Base-by-base conservation (phyloP, 2,113 vertebrate genomes). In the Gadus chalcogrammus region DNA sequence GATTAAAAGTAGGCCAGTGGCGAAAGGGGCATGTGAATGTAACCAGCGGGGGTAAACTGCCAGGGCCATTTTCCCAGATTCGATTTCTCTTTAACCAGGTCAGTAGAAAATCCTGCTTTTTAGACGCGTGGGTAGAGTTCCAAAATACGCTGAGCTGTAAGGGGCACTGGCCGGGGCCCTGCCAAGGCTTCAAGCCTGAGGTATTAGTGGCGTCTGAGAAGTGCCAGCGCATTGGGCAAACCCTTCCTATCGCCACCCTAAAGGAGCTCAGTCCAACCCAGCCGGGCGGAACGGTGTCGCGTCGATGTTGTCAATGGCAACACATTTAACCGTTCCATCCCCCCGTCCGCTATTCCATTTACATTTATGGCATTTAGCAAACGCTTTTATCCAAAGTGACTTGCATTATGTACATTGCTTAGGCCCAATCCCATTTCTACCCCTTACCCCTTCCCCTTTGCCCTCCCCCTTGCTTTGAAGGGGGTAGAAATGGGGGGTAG, bases 51-150 rank as follows among this genome's bases (percentile, higher is more conserved):
- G 89, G 86, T 88, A 85, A 83, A 88, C 83, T 82, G 77, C 64
- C 75, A 80, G 80, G 80, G 80, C 79, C 75, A 80, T 82, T 86
- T 88, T 78, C 84, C 84, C 87, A 85, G 86, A 83, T 90, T 85
- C 77, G 79, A 79, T 92, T 93, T 90, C 89, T 83, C 80, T 82
- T 86, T 86, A 86, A 90, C 82, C 84, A 82, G 85, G 85, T 89
- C 83, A 88, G 72, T 73, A 78, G 85, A 86, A 85, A 88, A 83
- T 82, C 79, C 83, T 82, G 78, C 82, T 80, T 88, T 88, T 82
- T 77, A 81, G 77, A 82, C 59, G 42, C 80, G 74, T 78, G 74
- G 84, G 76, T 92, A 79, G 74, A 69, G 72, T 92, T 91, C 90
- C 84, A 79, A 90, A 88, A 79, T 72, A 81, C 73, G 71, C 67